Base-by-base conservation (phyloP, 2,888 invertebrate genomes). In the Cotesia congregata region DNA sequence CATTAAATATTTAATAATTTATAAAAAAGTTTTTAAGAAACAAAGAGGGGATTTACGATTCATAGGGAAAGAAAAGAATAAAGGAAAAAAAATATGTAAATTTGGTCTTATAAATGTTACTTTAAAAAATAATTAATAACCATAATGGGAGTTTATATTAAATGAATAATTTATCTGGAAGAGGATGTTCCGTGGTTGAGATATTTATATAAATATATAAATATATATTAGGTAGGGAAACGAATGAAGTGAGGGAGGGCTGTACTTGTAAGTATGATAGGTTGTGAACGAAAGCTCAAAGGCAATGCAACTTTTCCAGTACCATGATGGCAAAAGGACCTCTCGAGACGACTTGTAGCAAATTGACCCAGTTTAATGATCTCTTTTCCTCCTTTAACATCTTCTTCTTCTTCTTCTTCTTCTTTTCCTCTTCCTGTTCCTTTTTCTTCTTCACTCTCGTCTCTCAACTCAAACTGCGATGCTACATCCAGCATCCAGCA, bases 281-380 rank as follows among this genome's bases (percentile, higher is more conserved):
- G 62, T 50, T 62, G 17, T 60, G n/a, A 30, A 50, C 9, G 50
- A 74, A 68, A 74, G 67, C 68, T 60, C 74, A 74, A 74, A 74
- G 74, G 40, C 40, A 67, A 74, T 61, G 40, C 40, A 67, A 68
- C 40, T 61, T 74, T 68, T 74, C 50, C 67, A 67, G 40, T 65
- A 17, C 6, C 50, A 50, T 50, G 50, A 50, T 50, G 30, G 73
- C 6, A 50, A 74, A 74, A 74, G 74, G 68, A 74, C 74, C 74
- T 74, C 74, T 74, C 40, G 67, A 74, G 67, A 67, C 74, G 41
- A 61, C 60, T 74, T 67, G 68, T 67, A 68, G 20, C 72, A 64
- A 79, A 79, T 75, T 80, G 81, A 81, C 81, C 81, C 77, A 81
- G 77, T 81, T 81, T 71, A 74, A 73, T 77, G 76, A 70, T 73